These are phyloP conservation scores for Spermophilus dauricus DNA, from an alignment of 2,113 vertebrate genomes.

Conservation along the genomic window DNA sequence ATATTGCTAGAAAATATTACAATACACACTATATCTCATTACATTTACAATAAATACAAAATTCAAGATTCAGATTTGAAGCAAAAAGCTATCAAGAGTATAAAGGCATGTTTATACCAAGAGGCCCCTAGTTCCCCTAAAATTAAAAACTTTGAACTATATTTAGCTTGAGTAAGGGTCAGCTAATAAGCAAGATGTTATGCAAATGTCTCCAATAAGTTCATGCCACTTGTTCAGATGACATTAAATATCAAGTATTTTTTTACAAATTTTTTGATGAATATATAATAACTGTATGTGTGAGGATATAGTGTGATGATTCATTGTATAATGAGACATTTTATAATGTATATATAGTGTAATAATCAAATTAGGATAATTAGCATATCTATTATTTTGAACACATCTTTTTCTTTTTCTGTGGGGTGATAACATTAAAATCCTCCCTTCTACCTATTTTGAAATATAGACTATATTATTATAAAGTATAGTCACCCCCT, in stretches of 20 bases:
- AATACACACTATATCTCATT: background rate
- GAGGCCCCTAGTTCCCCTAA: too few species aligned
- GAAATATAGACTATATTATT: background rate
- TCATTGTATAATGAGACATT: background rate
- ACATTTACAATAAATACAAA: background rate
- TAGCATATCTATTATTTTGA: background rate
- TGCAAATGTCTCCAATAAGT: background rate
- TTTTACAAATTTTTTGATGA: background rate
- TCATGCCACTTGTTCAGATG: background rate
- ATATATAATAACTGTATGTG: background rate
- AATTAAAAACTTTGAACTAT: background rate
- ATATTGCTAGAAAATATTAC: background rate
- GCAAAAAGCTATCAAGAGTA: background rate
- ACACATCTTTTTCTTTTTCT: background rate
- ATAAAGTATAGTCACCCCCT: background rate
- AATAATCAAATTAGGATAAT: background rate
- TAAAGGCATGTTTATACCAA: background rate
- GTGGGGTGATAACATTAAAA: background rate
- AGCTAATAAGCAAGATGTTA: background rate
- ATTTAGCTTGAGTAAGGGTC: background rate
- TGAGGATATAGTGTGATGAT: background rate
- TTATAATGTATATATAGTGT: background rate
- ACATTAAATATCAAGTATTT: background rate
- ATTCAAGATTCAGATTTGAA: background rate
- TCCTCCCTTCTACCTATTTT: background rate